Evolutionary conservation across 1,140 invertebrate species (phyloP), one percentile per base, ranked within the genome.

Genomic region (Philopotamus ludificatus): DNA sequence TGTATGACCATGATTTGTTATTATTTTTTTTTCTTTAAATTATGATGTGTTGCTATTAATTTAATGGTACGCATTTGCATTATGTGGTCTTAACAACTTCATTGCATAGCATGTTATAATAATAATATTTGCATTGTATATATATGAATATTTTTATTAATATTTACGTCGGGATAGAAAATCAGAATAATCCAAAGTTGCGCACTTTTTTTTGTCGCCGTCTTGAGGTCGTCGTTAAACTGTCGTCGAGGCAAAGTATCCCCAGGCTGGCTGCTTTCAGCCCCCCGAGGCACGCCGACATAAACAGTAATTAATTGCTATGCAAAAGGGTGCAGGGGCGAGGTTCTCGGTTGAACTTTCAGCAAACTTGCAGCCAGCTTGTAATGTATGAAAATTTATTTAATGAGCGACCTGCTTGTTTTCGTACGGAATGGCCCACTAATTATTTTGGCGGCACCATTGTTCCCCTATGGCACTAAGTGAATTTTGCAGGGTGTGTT

Each of bases 241-340:
- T 1, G 18, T 1, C 45, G 18, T 21, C n/a, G 23, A 16, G n/a
- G n/a, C n/a, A n/a, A n/a, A n/a, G 20, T 16, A 21, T 49, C 45
- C 20, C 20, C 45, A 49, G 23, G 18, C 45, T 10, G 23, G 28
- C 18, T 26, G 50, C 50, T 53, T 53, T 25, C 28, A 49, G 18
- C 23, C n/a, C 7, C 3, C 50, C 4, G 12, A 34, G 12, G 28
- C 28, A 7, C 4, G 12, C 28, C 12, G 12, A 34, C 28, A 34
- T 34, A 53, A 53, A 53, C 50, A 53, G 9, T 53, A 53, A 53
- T 53, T 53, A 53, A 53, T 53, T 53, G 22, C 20, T 15, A 3
- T 53, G 10, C 50, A 22, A 53, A 25, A 53, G 50, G 20, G 23
- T 53, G 23, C 20, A 12, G 10, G 22, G 22, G 21, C 28, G 47